Evolutionary conservation across 1,140 invertebrate genomes (phyloP), one percentile per base, ranked within the genome.

Genomic region (Eumaeus atala): DNA sequence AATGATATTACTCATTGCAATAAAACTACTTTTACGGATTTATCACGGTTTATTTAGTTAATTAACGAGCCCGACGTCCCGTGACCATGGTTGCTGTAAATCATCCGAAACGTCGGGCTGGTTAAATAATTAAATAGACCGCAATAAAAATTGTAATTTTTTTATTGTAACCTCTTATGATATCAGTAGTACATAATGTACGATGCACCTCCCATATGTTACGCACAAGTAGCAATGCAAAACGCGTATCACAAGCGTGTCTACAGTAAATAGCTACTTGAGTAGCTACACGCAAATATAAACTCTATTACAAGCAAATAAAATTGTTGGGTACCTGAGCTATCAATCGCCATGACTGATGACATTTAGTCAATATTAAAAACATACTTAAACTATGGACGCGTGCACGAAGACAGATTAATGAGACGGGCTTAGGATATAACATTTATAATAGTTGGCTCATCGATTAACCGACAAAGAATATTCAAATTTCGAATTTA

Each of bases 171-270:
- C n/a, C n/a, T n/a, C n/a, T n/a, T n/a, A n/a, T n/a, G n/a, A n/a
- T 6, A 6, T 28, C 6, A 28, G 2, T 6, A 28, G 21, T 28
- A 28, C 21, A 28, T 28, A 28, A 6, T 6, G 21, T 28, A 28
- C 21, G 21, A 28, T 61, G 55, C 61, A 33, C 61, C 61, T 59
- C 65, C 65, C 59, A 66, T 67, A 64, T 64, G 72, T 71, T 63
- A 48, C 62, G 61, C 65, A 33, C 57, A 55, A 53, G 56, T 58
- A 51, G 62, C 72, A 67, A 71, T 67, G 67, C 66, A 62, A 50
- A 57, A 70, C 67, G 61, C 58, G 54, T 61, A 56, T 63, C 61
- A 74, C 70, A 70, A 66, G 73, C 49, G 54, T 48, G 38, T 28
- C 56, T 44, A 63, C 54, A 60, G 51, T 55, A 35, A 14, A 33